Evolutionary conservation across 2,797 vertebrate genomes (phyloP), one percentile per base, ranked within the genome.

Genomic region (Phalanger gymnotis): DNA sequence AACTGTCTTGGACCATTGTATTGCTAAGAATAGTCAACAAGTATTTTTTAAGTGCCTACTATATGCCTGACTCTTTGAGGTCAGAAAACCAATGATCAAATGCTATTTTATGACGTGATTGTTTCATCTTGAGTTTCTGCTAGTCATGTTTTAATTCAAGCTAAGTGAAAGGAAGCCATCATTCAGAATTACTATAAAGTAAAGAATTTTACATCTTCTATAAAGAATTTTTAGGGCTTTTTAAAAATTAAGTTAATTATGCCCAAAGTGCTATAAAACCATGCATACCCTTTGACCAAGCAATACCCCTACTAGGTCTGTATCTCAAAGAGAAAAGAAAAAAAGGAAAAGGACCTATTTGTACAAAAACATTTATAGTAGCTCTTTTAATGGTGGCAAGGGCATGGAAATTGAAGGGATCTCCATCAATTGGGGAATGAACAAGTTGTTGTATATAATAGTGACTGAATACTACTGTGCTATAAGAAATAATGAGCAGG

Each of bases 61-160:
- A 25, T 81, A 9, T 81, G 9, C n/a, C 40, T 81, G 73, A 47
- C 40, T 47, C 7, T 47, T 66, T 40, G 6, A 81, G 10, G 22
- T 47, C 4, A 91, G 57, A 73, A 93, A 92, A 53, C 61, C 73
- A 25, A 91, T 19, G 1, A 89, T 19, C 52, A 1, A 16, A 14
- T 16, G 12, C 53, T 11, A 25, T 31, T 73, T 22, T 53, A 92
- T 55, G 57, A 81, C 61, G 61, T 51, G 30, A 90, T 19, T 81
- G 12, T 56, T 94, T 28, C 0, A 40, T 55, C 90, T 96, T 51
- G 57, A 58, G 28, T 89, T 81, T 51, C 57, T 91, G 30, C 31
- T 93, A 94, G 53, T 73, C 87, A n/a, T 51, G 91, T 91, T 96
- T 95, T 95, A 93, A 96, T 92, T 95, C 81, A 73, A 96, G 52